Evolutionary conservation across 2,113 vertebrate genomes (phyloP).

Genomic region (Ibidorhyncha struthersii): DNA sequence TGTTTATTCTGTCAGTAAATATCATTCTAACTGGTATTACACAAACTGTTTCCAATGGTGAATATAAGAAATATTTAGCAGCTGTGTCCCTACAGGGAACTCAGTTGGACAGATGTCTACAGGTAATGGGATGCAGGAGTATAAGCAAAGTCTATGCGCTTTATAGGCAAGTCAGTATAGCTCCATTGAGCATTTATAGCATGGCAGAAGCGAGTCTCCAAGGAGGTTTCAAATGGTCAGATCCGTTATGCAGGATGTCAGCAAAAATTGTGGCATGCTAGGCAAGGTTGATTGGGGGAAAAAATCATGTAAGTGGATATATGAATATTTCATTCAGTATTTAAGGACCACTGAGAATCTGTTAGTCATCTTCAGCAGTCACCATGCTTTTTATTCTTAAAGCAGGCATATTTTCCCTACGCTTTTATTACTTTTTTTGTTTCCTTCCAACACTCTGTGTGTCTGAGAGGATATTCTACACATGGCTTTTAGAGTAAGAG

Average conservation of each 20-base stretch:
- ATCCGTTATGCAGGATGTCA: not conserved
- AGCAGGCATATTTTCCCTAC: not conserved
- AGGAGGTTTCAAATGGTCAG: not conserved
- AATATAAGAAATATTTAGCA: not conserved
- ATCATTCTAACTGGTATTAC: not conserved
- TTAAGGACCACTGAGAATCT: not conserved
- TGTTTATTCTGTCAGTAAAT: not conserved
- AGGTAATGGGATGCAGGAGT: not conserved
- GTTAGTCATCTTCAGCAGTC: not conserved
- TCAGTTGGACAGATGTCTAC: not conserved
- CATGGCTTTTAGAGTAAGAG: not conserved
- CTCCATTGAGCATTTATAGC: rapidly evolving
- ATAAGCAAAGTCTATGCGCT: not conserved
- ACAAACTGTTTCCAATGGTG: not conserved
- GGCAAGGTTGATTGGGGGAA: not conserved
- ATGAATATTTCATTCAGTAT: not conserved
- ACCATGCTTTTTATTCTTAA: not conserved
- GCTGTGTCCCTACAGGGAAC: not conserved
- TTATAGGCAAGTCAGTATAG: not conserved
- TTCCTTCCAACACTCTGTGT: not conserved
- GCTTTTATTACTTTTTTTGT: not conserved
- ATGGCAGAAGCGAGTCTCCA: not conserved
- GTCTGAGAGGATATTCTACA: not conserved
- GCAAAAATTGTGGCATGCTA: not conserved
- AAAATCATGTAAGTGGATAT: rapidly evolving